Conservation (phyloP, 1,140 invertebrate genomes). For the Aphidius gifuensis region DNA sequence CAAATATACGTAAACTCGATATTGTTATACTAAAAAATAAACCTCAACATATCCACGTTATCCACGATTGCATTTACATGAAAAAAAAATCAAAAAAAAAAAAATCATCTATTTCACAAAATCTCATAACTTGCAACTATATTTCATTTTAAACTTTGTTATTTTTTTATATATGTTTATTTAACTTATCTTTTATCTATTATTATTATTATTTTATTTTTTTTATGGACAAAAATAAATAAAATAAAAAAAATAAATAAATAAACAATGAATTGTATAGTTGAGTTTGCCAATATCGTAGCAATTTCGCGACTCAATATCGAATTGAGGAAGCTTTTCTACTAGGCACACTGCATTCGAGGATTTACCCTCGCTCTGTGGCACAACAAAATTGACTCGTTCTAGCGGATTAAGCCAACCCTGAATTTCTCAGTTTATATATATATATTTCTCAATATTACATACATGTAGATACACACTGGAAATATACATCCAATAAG, state of each 20-base stretch:
- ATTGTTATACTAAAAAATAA: no score
- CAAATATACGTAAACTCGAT: slow-evolving; percentile 3
- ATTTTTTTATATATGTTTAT: not conserved
- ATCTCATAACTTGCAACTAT: not conserved
- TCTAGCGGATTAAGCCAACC: slow-evolving; percentile 34
- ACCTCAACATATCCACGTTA: no score
- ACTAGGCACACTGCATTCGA: slow-evolving; percentile 26
- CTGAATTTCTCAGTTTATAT: slow-evolving; percentile 25
- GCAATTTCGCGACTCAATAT: slow-evolving; percentile 28
- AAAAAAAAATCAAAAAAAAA: not conserved
- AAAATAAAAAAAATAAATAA: not conserved
- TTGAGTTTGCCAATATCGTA: slow-evolving; percentile 27
- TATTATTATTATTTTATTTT: no score
- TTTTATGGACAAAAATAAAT: no score
- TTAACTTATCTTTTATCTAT: no score
- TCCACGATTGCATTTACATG: slow-evolving; percentile 4
- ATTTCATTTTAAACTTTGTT: slow-evolving; percentile 4
- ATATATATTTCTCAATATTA: slow-evolving; percentile 14
- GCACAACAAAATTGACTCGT: slow-evolving; percentile 40
- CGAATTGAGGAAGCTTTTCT: slow-evolving; percentile 26
- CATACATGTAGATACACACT: not conserved
- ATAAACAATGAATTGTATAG: slow-evolving; percentile 30
- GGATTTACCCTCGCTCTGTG: slow-evolving; percentile 35
- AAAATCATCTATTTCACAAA: slow-evolving; percentile 6
- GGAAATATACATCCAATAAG: no score